Conservation (phyloP, 1,140 invertebrate genomes). For the Bombus confusus region DNA sequence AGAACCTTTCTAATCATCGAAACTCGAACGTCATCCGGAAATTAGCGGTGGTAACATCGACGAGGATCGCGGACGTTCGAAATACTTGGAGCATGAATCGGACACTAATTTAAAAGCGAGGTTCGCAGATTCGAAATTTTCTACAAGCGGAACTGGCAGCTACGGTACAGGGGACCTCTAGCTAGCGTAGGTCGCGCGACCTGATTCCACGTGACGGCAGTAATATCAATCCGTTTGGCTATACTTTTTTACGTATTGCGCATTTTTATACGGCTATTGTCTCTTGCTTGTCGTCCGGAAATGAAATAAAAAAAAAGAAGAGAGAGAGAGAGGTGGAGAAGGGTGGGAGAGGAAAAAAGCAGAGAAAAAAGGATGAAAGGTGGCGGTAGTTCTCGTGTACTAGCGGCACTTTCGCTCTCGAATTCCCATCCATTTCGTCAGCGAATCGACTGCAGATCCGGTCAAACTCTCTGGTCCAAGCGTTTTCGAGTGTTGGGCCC, state of each 20-base stretch:
- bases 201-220: neutral
- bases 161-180: too few species aligned
- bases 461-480: slow-evolving; percentile 12
- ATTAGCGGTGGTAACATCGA: neutral
- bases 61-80: neutral
- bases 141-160: neutral
- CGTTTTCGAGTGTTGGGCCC: slow-evolving; percentile 17
- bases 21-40: slow-evolving; percentile 12
- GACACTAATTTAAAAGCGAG: neutral
- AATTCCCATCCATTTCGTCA: slow-evolving; percentile 48
- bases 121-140: neutral
- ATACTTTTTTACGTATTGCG: neutral
- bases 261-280: slow-evolving; percentile 3
- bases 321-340: too few species aligned
- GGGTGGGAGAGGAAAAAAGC: neutral
- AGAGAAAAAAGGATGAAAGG: neutral
- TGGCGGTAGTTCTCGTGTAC: neutral
- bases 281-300: neutral
- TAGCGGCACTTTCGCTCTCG: slow-evolving; percentile 44
- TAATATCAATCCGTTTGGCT: neutral
- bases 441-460: slow-evolving; percentile 37
- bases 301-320: neutral
- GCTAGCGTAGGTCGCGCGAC: neutral
- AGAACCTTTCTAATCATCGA: slow-evolving; percentile 6
- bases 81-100: neutral